Conservation (phyloP, 2,113 vertebrate genomes). For the Passerina amoena region DNA sequence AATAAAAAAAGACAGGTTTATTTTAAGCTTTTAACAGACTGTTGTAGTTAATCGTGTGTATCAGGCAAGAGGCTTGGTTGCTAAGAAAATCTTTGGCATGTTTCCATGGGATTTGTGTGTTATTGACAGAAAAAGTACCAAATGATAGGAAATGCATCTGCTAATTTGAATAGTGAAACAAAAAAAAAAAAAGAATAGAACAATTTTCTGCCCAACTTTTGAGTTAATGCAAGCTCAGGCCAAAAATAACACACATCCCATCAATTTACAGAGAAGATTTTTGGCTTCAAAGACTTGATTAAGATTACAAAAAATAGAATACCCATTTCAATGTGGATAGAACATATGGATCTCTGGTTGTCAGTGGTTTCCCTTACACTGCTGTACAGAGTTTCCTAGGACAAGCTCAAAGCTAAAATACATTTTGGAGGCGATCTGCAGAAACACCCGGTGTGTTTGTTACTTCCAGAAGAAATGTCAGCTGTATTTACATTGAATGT, state of each 20-base stretch:
- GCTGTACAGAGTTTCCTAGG: not conserved
- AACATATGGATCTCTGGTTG: not conserved
- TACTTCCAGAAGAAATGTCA: not conserved
- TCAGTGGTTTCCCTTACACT: not conserved
- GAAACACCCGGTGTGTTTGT: not conserved
- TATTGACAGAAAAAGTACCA: constrained; percentile 56
- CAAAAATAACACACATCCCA: constrained; percentile 39
- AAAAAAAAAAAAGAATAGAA: not conserved
- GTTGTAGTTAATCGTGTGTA: constrained; percentile 68
- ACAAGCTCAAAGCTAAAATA: not conserved
- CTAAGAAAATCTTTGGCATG: constrained; percentile 78
- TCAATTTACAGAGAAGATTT: not conserved
- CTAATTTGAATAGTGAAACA: constrained; percentile 61
- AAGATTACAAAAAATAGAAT: not conserved
- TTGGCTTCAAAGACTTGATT: not conserved
- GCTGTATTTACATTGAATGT: not conserved
- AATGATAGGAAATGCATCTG: constrained; percentile 68
- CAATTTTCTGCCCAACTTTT: constrained; percentile 34
- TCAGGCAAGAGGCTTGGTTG: constrained; percentile 70
- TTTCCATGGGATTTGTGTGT: constrained; percentile 66
- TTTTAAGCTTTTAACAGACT: constrained; percentile 75
- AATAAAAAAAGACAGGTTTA: constrained; percentile 75
- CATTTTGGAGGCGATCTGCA: not conserved
- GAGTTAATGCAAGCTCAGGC: not conserved
- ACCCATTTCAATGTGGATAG: not conserved